Evolutionary conservation across 2,113 vertebrate genomes (phyloP), one percentile per base, ranked within the genome.

Genomic region (Gadus chalcogrammus): DNA sequence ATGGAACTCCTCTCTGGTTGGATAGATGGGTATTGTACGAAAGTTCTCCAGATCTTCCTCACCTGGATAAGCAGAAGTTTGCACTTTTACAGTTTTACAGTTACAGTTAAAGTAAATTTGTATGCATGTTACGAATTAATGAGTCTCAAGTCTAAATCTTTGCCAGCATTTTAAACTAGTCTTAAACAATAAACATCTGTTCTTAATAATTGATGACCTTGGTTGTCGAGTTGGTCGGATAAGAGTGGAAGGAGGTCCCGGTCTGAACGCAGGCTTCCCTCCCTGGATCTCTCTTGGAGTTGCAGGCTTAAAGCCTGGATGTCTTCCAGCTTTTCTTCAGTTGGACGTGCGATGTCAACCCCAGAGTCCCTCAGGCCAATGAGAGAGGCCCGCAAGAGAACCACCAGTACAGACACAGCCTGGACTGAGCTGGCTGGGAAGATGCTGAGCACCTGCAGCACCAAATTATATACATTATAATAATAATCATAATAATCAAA

Each of bases 351-450:
- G 65, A 97, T 88, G 58, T 90, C 53, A 78, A 95, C 90, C 27
- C 94, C 95, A 59, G 86, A 91, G 42, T 87, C 87, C 79, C 89
- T 92, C 75, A 98, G 88, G 27, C 78, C 82, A 72, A 93, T 92
- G 70, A 96, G 76, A 72, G 94, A 91, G 17, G 73, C 67, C 70
- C 91, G 90, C 68, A 99, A 69, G 70, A 95, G 77, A 15, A 91
- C 85, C 75, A 94, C 75, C 48, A 95, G 76, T 88, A 98, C 71
- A n/a, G 92, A 93, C 27, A 91, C 88, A 16, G 92, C 80, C 52
- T 88, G 86, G 22, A 94, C 79, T 20, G 94, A 94, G 77, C 95
- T 97, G 22, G 92, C 93, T 2, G 96, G 96, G 70, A 94, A 98
- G 73, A 88, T 88, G 64, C 87, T 94, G 56, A 95, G 82, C 3